A percentile compares a stretch with the other conserved stretches of the same genome.
These are phyloP conservation scores for Campoletis sonorensis DNA, from an alignment of 1,140 invertebrate genomes.

Conservation along the genomic window DNA sequence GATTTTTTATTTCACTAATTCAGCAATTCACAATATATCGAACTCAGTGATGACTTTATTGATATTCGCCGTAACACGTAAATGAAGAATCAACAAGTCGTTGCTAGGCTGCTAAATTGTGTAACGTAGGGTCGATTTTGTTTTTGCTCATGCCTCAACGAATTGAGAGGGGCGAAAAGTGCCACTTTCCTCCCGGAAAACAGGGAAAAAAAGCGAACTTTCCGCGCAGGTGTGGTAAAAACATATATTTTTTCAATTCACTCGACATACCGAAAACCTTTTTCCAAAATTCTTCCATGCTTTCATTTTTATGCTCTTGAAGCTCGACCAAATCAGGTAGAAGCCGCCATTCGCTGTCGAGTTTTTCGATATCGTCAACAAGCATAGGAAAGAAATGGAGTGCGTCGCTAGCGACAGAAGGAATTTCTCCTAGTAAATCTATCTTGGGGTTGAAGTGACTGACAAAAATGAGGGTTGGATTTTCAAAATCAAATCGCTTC, in stretches of 20 bases:
- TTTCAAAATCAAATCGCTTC: slow-evolving; percentile 26
- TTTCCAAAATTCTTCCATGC: slow-evolving; percentile 16
- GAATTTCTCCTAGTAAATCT: background rate
- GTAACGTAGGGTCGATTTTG: too few relatives aligned
- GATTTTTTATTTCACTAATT: background rate
- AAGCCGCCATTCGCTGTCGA: slow-evolving; percentile 9
- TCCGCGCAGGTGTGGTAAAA: background rate
- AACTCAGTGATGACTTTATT: too few relatives aligned
- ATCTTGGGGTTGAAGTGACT: background rate
- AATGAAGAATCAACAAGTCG: too few relatives aligned
- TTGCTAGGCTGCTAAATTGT: too few relatives aligned
- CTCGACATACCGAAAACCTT: background rate
- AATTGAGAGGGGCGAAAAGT: too few relatives aligned
- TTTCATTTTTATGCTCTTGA: background rate
- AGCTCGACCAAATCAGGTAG: slow-evolving; percentile 6
- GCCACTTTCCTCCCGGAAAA: too few relatives aligned
- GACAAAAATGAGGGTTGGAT: background rate
- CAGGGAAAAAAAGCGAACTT: too few relatives aligned
- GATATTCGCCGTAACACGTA: too few relatives aligned
- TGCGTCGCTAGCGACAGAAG: background rate
- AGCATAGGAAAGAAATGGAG: background rate
- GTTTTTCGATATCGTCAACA: background rate
- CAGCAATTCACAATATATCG: too few relatives aligned
- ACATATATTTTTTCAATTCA: slow-evolving; percentile 7
- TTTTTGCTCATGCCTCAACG: too few relatives aligned